A percentile compares a stretch with the other conserved stretches of the same genome.
Conservation (phyloP, 2,113 vertebrate species). For the Centrocercus urophasianus region DNA sequence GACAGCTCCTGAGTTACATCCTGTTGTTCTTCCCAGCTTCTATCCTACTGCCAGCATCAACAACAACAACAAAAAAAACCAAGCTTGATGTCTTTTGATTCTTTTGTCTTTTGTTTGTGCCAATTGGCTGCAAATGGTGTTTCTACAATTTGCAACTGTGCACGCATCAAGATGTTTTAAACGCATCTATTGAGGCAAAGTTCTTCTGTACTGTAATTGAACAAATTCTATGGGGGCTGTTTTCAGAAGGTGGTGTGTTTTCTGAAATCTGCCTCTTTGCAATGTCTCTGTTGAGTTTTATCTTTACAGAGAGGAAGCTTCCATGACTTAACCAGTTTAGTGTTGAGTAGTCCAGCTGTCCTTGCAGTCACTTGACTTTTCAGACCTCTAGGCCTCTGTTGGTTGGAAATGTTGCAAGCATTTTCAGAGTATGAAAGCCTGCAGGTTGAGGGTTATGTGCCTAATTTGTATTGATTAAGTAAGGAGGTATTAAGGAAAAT, state of each 20-base stretch:
- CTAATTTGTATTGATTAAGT: background rate
- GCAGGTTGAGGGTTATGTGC: background rate
- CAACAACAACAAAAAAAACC: background rate
- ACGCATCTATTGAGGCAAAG: background rate
- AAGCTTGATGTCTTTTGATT: background rate
- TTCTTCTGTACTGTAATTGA: background rate
- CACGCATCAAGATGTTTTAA: background rate
- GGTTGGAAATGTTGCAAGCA: background rate
- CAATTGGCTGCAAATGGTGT: background rate
- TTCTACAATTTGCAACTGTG: background rate
- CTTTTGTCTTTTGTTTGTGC: background rate
- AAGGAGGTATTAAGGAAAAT: background rate
- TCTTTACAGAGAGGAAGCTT: background rate
- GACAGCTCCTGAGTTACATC: background rate
- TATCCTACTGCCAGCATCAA: fast-evolving
- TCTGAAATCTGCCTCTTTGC: background rate
- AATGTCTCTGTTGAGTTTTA: background rate
- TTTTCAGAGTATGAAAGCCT: background rate
- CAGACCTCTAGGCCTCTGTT: background rate
- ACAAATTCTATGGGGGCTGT: fast-evolving
- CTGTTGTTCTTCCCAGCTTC: background rate
- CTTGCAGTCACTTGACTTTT: background rate
- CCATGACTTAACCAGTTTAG: background rate
- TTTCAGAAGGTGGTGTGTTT: background rate
- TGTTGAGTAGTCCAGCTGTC: background rate